Evolutionary conservation across 2,113 vertebrate species (phyloP).

Genomic region (Sapajus apella): DNA sequence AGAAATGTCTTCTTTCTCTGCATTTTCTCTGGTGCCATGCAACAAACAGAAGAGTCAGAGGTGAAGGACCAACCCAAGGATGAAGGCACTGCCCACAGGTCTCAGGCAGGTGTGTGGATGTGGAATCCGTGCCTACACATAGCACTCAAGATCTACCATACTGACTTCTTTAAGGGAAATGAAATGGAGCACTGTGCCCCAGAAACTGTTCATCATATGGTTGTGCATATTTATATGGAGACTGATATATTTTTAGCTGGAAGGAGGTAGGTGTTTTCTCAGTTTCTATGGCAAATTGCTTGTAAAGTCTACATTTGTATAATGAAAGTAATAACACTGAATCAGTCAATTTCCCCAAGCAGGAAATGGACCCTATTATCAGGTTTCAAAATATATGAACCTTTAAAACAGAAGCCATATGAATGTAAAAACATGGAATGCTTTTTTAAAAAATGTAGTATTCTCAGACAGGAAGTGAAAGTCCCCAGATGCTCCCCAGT

Average conservation of each 20-base stretch:
- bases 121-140: neutral
- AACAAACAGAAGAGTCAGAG: neutral
- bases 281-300: slow-evolving; percentile 65
- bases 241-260: slow-evolving; percentile 54
- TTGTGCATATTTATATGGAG: slow-evolving; percentile 50
- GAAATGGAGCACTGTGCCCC: neutral
- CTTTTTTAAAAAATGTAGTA: neutral
- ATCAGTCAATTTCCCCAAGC: slow-evolving; percentile 26
- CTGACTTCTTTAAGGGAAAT: neutral
- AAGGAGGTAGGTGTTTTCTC: slow-evolving; percentile 36
- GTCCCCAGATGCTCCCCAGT: neutral
- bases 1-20: neutral
- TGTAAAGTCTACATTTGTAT: slow-evolving; percentile 50
- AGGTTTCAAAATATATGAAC: neutral
- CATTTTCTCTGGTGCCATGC: neutral
- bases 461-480: neutral
- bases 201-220: slow-evolving; percentile 45
- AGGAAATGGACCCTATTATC: neutral
- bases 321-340: slow-evolving; percentile 56
- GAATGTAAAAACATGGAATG: neutral
- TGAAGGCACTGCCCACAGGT: neutral
- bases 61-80: neutral
- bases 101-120: neutral
- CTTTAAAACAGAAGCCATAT: neutral
- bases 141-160: neutral